Base-by-base conservation (phyloP, 2,888 invertebrate species). In the Clostera curtula region DNA sequence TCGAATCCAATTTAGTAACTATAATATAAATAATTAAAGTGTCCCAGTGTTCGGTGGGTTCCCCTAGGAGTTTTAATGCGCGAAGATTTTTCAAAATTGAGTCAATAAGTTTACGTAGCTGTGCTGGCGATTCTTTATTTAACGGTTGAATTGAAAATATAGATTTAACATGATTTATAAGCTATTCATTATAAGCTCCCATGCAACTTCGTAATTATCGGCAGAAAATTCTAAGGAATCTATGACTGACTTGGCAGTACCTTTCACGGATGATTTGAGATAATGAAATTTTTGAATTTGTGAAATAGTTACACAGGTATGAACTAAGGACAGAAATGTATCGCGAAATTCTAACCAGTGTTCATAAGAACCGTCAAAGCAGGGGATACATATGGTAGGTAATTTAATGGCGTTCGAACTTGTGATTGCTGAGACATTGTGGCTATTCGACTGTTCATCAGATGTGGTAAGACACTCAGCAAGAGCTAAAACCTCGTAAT, bases 251-350 rank as follows among this genome's bases (percentile, higher is more conserved):
- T 8, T 2, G 3, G 20, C 26, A 9, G 15, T 19, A 4, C 15
- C 15, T n/a, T 19, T 20, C 2, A 26, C 6, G 3, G 20, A 14
- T 7, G 26, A 26, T 8, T 20, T 8, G 5, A 8, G 6, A 11
- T 20, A 11, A n/a, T n/a, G n/a, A n/a, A n/a, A n/a, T n/a, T n/a
- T n/a, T 23, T 34, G 27, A 13, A 35, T 29, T 17, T 31, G 17
- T 5, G 24, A 24, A 8, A 34, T 23, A 4, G 19, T 14, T 19
- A 19, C 19, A 11, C 9, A 16, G 15, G 24, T 29, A 25, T 36
- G 31, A 21, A 35, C 31, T 8, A 35, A n/a, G 2, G 35, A 35
- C 5, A 23, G 10, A 13, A 9, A 23, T 13, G 23, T 23, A 10
- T 23, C 23, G 5, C 24, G 6, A 15, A 16, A 24, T 11, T 24